Base-by-base conservation (phyloP, 2,797 vertebrate genomes). In the Tokudaia muenninki region DNA sequence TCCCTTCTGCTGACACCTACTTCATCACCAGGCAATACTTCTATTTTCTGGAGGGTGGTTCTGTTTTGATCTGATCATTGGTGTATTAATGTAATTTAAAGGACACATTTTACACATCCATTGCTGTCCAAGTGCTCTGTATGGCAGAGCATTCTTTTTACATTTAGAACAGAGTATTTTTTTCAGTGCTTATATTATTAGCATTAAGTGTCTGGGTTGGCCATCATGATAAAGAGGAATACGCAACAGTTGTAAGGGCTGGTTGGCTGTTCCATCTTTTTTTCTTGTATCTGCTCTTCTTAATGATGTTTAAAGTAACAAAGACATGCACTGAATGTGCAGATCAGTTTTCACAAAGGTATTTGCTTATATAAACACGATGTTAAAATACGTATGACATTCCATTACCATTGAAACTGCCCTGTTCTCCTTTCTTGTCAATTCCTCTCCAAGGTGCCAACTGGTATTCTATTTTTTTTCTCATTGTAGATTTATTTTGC, bases 261-360 rank as follows among this genome's bases (percentile, higher is more conserved):
- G 52, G 24, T 77, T 37, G n/a, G 61, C 41, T 90, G 29, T 5
- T 94, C 10, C 37, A 72, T 14, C 47, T 75, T 67, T 55, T 78
- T 92, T 90, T 19, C 88, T 63, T 94, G 13, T 79, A 29, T 3
- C 11, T 77, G 3, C 2, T 67, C 3, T 63, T 87, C 74, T 17
- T 34, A 82, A 95, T 83, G 31, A 41, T 77, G 7, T 81, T 94
- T 83, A 83, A 95, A 57, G 55, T 94, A 74, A 93, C 92, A 74
- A 37, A 92, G n/a, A 75, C 3, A 82, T 52, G 55, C 79, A 74
- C 52, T 37, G 47, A 95, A 75, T 21, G 16, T 1, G 8, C 17
- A 84, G 5, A 50, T 41, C 31, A 24, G 19, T 77, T 93, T 94
- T 17, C 12, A 92, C 19, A 77, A 77, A 82, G n/a, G 13, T 83